phyloP scores from a whole-genome alignment of 2,113 vertebrate species.

The Gorsachius goisagi region DNA sequence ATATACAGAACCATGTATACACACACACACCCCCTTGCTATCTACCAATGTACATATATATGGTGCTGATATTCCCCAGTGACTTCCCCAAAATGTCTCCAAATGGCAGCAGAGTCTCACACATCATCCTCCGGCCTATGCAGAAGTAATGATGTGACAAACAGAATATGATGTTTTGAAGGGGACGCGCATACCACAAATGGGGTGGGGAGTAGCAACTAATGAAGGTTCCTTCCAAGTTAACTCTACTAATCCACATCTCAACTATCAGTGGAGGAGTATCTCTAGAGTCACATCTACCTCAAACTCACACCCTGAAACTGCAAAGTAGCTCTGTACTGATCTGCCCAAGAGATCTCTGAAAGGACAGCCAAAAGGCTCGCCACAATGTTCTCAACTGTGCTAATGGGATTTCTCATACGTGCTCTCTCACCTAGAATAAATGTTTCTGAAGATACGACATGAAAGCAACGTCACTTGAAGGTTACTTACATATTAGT shows the following conservation, averaged over 20 bases:
- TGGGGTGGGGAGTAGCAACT: background rate
- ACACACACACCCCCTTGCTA: fast-evolving
- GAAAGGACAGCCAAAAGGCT: background rate
- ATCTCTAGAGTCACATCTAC: background rate
- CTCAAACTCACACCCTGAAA: background rate
- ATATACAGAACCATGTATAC: background rate
- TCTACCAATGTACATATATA: too few species aligned
- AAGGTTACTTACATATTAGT: background rate
- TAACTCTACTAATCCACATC: background rate
- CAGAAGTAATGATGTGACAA: background rate
- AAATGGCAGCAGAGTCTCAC: background rate
- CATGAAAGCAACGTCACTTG: background rate
- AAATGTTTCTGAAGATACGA: background rate
- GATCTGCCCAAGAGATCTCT: background rate
- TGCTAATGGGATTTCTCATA: background rate
- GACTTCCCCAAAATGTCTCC: background rate
- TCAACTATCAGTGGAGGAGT: background rate
- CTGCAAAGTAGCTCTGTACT: background rate
- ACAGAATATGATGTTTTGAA: fast-evolving
- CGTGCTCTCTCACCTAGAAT: background rate
- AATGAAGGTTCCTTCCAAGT: background rate
- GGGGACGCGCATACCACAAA: background rate
- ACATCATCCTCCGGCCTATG: background rate
- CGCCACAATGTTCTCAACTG: background rate
- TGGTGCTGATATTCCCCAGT: background rate